Percentiles rank a stretch among this genome's conserved stretches.
Conservation (phyloP, 2,113 vertebrate genomes). For the Pitta sordida region DNA sequence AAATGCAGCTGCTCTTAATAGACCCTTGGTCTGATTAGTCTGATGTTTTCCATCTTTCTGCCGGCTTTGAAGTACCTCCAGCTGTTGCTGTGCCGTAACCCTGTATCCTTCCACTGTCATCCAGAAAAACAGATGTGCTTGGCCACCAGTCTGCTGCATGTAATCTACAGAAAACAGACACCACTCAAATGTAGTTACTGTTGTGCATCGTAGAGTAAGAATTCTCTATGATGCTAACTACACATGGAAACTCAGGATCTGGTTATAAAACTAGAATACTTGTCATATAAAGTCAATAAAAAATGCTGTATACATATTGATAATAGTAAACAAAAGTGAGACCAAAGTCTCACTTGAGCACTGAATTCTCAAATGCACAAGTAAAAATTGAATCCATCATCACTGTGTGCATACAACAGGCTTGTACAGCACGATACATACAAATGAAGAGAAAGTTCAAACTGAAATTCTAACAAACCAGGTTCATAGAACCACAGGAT, state of each 20-base stretch:
- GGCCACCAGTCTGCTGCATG: conserved; percentile 95
- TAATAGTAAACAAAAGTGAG: not conserved
- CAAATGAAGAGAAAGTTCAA: not conserved
- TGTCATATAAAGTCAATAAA: not conserved
- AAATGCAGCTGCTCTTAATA: conserved; percentile 89
- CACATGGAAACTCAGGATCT: not conserved
- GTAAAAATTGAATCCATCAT: not conserved
- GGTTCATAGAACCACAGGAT: not conserved
- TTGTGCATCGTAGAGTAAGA: not conserved
- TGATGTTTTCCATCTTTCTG: conserved; percentile 90
- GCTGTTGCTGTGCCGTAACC: conserved; percentile 95
- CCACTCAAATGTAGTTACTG: not conserved
- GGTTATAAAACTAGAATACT: not conserved
- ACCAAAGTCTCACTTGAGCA: not conserved
- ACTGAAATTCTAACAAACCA: not conserved
- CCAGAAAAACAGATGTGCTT: conserved; percentile 99
- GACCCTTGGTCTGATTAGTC: conserved; percentile 89
- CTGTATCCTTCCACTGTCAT: conserved; percentile 98
- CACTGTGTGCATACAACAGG: not conserved
- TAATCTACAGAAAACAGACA: conserved; percentile 81
- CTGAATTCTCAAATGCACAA: not conserved
- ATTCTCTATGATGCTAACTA: not conserved
- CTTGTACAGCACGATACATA: not conserved
- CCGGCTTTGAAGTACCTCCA: conserved; percentile 86
- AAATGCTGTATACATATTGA: not conserved